Evolutionary conservation across 2,797 vertebrate species (phyloP), one percentile per base, ranked within the genome.

Genomic region (Leptoclinus maculatus): DNA sequence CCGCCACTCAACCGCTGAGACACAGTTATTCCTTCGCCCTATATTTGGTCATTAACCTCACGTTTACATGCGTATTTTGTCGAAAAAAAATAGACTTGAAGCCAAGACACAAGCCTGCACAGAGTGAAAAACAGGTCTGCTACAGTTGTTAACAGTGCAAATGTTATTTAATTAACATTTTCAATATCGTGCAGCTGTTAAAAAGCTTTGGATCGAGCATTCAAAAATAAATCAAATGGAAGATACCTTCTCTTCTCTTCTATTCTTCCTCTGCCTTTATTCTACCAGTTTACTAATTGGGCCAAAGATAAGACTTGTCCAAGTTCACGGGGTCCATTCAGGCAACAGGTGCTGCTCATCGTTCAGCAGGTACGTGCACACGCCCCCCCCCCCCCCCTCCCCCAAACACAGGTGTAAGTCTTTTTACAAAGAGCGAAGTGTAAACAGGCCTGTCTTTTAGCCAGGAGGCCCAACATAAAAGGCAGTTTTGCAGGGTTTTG

Each of bases 381-480:
- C 88, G 86, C 90, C 83, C 86, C 53, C 76, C 60, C 43, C 1
- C 76, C 38, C 23, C 34, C 59, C 66, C 47, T 5, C 76, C 54
- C 67, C 80, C 71, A n/a, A 76, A 84, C 81, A 56, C 93, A 94
- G 93, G 93, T 94, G 92, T 86, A 86, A 71, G 71, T 59, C 81
- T 67, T 83, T 88, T 79, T 49, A 91, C 81, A 92, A 85, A 90
- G 84, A 75, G 81, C 57, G 78, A 84, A 90, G 84, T 86, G 92
- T 89, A 90, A 89, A 93, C 86, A 91, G 75, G 80, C 65, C 73
- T 2, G 66, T 84, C 83, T 87, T 89, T 87, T 80, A 83, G 84
- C 91, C 88, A 88, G 81, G 63, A 90, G 87, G 82, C 78, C 78
- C 74, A 9, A 91, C 89, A 94, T 91, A 89, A 95, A 94, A 93